Evolutionary conservation across 2,113 vertebrate species (phyloP).

Genomic region (Elaphurus davidianus): DNA sequence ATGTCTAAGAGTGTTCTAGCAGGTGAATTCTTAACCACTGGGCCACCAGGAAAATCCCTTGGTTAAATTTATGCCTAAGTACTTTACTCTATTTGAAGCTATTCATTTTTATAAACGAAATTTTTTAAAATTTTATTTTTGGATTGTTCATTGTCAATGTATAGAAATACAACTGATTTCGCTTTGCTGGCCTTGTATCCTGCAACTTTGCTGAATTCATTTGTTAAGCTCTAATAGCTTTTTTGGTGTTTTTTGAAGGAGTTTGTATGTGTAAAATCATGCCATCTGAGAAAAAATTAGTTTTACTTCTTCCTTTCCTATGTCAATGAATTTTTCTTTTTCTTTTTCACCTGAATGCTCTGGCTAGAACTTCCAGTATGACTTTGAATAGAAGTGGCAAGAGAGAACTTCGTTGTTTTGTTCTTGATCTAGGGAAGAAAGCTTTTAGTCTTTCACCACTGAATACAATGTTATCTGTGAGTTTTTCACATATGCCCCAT

Average conservation of each 20-base stretch:
- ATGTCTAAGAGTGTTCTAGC: not conserved
- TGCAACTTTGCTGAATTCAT: not conserved
- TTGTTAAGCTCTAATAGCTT: not conserved
- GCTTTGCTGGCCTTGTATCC: not conserved
- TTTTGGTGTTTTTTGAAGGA: not conserved
- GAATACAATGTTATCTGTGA: not conserved
- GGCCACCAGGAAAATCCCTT: not conserved
- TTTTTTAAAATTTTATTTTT: not conserved
- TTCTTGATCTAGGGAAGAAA: not conserved
- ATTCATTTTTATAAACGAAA: not conserved
- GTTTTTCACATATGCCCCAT: not conserved
- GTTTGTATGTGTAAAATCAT: constrained; percentile 8
- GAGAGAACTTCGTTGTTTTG: not conserved
- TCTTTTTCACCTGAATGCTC: not conserved
- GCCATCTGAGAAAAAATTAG: not conserved
- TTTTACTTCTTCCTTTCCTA: not conserved
- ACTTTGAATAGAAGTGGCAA: constrained; percentile 4
- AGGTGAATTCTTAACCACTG: not conserved
- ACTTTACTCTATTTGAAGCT: constrained; percentile 17
- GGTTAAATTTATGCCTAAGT: not conserved
- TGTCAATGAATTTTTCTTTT: not conserved
- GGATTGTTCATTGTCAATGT: not conserved
- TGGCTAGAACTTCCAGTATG: not conserved
- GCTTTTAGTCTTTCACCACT: not conserved
- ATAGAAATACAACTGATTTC: not conserved